These are phyloP conservation scores for Megamerina dolium DNA, from an alignment of 2,888 invertebrate species.

Conservation along the genomic window DNA sequence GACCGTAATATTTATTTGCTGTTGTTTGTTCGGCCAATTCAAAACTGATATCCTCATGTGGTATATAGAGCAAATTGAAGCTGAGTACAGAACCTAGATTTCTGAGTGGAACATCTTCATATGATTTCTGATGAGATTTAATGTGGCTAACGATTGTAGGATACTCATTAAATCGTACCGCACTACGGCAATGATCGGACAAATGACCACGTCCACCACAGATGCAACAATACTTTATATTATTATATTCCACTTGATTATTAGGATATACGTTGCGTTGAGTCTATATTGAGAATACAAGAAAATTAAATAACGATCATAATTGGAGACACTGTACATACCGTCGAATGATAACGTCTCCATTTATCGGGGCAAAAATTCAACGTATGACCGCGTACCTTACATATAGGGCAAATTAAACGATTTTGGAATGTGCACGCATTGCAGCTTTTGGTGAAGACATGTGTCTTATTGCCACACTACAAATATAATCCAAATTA, in stretches of 20 bases:
- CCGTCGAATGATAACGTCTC: conserved; percentile 70
- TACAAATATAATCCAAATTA: conserved; percentile 47
- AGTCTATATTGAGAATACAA: conserved; percentile 43
- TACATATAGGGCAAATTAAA: conserved; percentile 57
- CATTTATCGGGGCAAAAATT: conserved; percentile 66
- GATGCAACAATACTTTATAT: conserved; percentile 53
- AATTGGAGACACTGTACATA: conserved; percentile 37
- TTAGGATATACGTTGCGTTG: conserved; percentile 46
- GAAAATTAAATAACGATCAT: not conserved
- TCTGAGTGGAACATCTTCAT: conserved; percentile 31
- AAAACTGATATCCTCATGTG: conserved; percentile 27
- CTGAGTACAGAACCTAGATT: conserved; percentile 22
- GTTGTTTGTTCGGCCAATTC: conserved; percentile 28
- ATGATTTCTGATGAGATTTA: conserved; percentile 43
- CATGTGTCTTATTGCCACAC: conserved; percentile 61
- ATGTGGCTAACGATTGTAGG: conserved; percentile 30
- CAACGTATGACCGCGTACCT: conserved; percentile 57
- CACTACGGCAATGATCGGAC: conserved; percentile 41
- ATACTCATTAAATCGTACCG: conserved; percentile 38
- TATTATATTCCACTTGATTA: conserved; percentile 31
- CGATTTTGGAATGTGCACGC: conserved; percentile 52
- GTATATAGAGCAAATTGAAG: conserved; percentile 31
- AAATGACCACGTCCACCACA: conserved; percentile 55
- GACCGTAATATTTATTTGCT: conserved; percentile 33
- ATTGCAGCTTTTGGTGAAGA: conserved; percentile 57